phyloP scores from a whole-genome alignment of 2,888 invertebrate species.

The Aphidoletes aphidimyza region DNA sequence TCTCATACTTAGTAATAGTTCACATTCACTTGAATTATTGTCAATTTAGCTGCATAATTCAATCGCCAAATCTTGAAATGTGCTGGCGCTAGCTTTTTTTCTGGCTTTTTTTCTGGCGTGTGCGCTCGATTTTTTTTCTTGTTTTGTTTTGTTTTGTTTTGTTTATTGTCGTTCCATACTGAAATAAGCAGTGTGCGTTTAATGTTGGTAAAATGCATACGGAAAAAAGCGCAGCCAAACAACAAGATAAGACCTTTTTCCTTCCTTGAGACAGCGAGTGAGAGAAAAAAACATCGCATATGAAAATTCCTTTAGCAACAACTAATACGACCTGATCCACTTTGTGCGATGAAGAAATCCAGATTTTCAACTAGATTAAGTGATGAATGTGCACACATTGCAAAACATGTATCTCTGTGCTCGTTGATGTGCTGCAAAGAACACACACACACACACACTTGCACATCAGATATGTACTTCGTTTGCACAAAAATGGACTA shows the following conservation, averaged over 20 bases:
- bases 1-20: not conserved
- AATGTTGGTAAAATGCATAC: no score
- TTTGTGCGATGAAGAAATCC: conserved; percentile 39
- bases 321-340: not conserved
- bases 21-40: conserved; percentile 33
- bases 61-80: not conserved
- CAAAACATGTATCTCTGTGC: not conserved
- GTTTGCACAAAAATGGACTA: not conserved
- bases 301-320: not conserved
- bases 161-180: no score
- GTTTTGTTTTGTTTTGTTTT: no score
- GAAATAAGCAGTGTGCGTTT: no score
- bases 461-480: no score
- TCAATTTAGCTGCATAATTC: conserved; percentile 9
- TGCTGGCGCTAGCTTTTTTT: not conserved
- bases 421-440: not conserved
- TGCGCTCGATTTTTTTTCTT: not conserved
- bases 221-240: no score
- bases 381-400: conserved; percentile 26
- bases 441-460: no score
- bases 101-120: not conserved
- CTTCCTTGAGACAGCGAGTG: no score
- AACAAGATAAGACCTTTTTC: no score
- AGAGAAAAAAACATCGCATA: not conserved
- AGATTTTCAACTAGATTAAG: conserved; percentile 49